phyloP scores from a whole-genome alignment of 2,888 invertebrate species.

The Aquatica leii region DNA sequence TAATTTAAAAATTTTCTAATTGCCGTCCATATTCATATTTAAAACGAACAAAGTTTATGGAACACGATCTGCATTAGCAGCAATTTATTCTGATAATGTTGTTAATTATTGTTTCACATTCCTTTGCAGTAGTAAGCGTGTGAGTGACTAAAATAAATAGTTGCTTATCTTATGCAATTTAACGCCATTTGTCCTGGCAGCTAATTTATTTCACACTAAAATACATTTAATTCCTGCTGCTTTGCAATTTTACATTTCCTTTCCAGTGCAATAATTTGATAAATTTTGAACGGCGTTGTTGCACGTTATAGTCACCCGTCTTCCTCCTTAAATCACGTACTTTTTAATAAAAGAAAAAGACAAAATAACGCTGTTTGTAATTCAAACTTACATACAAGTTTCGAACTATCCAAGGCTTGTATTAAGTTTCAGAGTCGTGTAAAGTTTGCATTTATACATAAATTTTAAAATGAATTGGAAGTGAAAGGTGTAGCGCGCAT shows the following conservation, averaged over 20 bases:
- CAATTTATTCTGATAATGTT: slow-evolving; percentile 21
- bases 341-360: slow-evolving; percentile 14
- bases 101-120: slow-evolving; percentile 37
- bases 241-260: slow-evolving; percentile 47
- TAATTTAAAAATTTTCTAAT: slow-evolving; percentile 11
- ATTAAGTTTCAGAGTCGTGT: slow-evolving; percentile 30
- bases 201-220: slow-evolving; percentile 48
- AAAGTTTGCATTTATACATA: slow-evolving; percentile 15
- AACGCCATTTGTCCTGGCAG: slow-evolving; percentile 46
- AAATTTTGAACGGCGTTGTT: slow-evolving; percentile 10
- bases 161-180: slow-evolving; percentile 47
- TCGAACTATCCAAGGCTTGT: slow-evolving; percentile 22
- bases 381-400: slow-evolving; percentile 10
- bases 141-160: slow-evolving; percentile 43
- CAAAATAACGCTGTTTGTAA: slow-evolving; percentile 5
- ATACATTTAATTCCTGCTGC: slow-evolving; percentile 46
- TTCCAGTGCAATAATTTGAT: slow-evolving; percentile 45
- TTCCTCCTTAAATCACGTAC: background rate
- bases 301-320: slow-evolving; percentile 8
- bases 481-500: slow-evolving; percentile 2
- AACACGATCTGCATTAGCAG: background rate
- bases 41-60: background rate
- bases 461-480: slow-evolving; percentile 11
- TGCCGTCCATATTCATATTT: slow-evolving; percentile 4
- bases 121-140: slow-evolving; percentile 41